Conservation (phyloP, 2,888 invertebrate species). For the Quadroppia sp. region DNA sequence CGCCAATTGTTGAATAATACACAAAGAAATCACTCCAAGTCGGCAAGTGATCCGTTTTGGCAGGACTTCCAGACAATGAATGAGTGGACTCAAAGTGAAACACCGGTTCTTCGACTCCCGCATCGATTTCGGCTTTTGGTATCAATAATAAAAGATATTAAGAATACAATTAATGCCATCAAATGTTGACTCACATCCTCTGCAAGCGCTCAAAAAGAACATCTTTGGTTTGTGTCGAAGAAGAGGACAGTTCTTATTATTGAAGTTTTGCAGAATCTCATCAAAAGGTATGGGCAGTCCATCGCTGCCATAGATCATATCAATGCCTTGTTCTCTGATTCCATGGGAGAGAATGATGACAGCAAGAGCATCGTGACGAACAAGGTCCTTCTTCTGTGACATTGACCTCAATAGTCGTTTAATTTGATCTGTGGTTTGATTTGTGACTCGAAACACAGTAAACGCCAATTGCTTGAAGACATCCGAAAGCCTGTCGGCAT, state of each 20-base stretch:
- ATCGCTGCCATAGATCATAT: slow-evolving; percentile 41
- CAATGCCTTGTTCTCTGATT: background rate
- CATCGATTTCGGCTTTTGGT: background rate
- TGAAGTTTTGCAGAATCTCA: slow-evolving; percentile 40
- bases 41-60: background rate
- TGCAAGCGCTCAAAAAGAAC: slow-evolving; percentile 45
- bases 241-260: slow-evolving; percentile 42
- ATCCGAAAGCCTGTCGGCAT: slow-evolving; percentile 15
- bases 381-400: background rate
- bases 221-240: slow-evolving; percentile 44
- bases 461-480: slow-evolving; percentile 26
- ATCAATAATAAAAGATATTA: too few relatives aligned
- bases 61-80: background rate
- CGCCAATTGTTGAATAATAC: slow-evolving; percentile 16
- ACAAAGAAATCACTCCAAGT: slow-evolving; percentile 30
- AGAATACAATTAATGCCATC: too few relatives aligned
- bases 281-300: slow-evolving; percentile 28
- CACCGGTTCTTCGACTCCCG: background rate
- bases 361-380: background rate
- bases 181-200: slow-evolving; percentile 35
- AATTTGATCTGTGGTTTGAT: slow-evolving; percentile 17
- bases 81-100: too few relatives aligned
- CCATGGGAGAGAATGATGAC: slow-evolving; percentile 35
- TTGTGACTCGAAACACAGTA: background rate
- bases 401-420: background rate